These are phyloP conservation scores for Calliopsis andreniformis DNA, from an alignment of 1,140 invertebrate species.

Conservation along the genomic window DNA sequence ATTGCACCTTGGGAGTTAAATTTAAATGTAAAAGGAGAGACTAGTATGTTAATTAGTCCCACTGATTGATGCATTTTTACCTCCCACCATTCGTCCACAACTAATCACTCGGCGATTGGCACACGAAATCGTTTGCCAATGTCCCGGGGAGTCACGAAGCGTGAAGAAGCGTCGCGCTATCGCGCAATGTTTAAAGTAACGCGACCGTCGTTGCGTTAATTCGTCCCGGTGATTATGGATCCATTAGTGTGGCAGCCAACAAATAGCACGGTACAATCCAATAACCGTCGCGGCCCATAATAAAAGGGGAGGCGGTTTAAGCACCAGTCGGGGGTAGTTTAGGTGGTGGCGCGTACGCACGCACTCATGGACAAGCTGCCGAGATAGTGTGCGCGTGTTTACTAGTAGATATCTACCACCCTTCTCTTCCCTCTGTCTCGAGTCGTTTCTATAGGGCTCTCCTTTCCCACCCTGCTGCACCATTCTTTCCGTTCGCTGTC, in stretches of 20 bases:
- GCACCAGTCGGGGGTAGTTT: conserved; percentile 77
- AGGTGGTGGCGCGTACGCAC: conserved; percentile 48
- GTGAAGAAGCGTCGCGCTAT: background rate
- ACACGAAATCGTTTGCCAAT: no score
- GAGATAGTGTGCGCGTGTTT: conserved; percentile 11
- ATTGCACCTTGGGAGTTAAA: no score
- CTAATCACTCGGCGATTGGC: no score
- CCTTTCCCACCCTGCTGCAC: background rate
- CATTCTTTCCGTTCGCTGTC: background rate
- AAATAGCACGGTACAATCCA: conserved; percentile 78
- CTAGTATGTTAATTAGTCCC: no score
- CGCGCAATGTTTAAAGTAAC: conserved; percentile 52
- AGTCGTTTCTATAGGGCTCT: no score
- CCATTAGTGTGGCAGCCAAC: conserved; percentile 78
- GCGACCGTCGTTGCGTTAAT: conserved; percentile 66
- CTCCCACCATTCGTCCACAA: no score
- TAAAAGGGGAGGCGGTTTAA: conserved; percentile 76
- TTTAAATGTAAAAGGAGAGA: no score
- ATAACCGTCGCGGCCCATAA: conserved; percentile 76
- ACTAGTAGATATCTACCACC: conserved; percentile 4
- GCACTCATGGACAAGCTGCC: background rate
- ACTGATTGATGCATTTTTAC: no score
- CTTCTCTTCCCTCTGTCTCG: background rate
- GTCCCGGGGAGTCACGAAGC: background rate
- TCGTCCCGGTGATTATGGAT: conserved; percentile 77